These are phyloP conservation scores for Theretra japonica DNA, from an alignment of 2,888 invertebrate species.

Conservation along the genomic window DNA sequence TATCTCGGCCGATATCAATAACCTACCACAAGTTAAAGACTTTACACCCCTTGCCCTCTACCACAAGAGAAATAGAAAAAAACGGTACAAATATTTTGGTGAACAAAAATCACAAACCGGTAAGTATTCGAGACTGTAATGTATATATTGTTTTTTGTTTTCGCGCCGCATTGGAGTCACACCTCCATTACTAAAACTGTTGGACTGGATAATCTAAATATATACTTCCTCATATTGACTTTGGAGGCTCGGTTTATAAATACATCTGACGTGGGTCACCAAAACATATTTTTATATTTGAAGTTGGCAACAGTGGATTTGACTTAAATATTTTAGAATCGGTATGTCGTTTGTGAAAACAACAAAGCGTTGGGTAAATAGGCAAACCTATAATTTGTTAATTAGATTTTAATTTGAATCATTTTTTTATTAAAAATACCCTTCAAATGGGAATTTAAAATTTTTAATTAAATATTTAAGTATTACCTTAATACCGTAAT, in stretches of 20 bases:
- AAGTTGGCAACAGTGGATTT: not conserved
- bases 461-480: too few species aligned
- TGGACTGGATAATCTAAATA: slow-evolving; percentile 27
- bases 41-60: too few species aligned
- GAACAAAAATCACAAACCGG: not conserved
- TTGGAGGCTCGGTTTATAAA: not conserved
- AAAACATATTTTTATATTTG: not conserved
- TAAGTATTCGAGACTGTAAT: not conserved
- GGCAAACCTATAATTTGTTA: too few species aligned
- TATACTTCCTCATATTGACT: slow-evolving; percentile 9
- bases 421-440: too few species aligned
- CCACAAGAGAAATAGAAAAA: too few species aligned
- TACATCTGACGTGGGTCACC: not conserved
- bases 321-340: not conserved
- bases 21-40: too few species aligned
- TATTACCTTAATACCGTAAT: too few species aligned
- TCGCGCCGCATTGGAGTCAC: slow-evolving; percentile 1
- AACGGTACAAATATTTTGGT: not conserved
- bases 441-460: too few species aligned
- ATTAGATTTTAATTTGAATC: too few species aligned
- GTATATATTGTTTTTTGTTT: not conserved
- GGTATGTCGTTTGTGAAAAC: too few species aligned
- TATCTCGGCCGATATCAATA: too few species aligned
- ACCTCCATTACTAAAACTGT: slow-evolving; percentile 15
- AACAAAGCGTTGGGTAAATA: too few species aligned